Conservation (phyloP, 1,140 invertebrate species). For the Drosophila rhopaloa region DNA sequence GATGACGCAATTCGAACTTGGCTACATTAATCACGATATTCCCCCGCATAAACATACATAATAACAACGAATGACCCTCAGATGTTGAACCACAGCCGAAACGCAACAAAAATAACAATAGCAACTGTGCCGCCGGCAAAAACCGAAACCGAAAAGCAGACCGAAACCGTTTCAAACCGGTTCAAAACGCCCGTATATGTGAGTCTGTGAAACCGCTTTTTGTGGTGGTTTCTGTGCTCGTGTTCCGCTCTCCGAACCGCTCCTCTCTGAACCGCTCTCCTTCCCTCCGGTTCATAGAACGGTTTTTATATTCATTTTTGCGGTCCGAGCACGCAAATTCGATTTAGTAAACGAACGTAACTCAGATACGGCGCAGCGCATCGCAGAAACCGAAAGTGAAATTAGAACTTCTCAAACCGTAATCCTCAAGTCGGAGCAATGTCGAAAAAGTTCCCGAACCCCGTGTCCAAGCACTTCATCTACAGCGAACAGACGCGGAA, state of each 20-base stretch:
- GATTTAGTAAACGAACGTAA: conserved; percentile 49
- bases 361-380: conserved; percentile 48
- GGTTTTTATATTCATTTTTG: conserved; percentile 37
- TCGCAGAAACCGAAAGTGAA: not conserved
- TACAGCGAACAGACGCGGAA: conserved; percentile 53
- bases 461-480: conserved; percentile 51
- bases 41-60: not conserved
- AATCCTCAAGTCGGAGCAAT: conserved; percentile 9
- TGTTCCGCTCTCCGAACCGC: conserved; percentile 50
- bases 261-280: conserved; percentile 34
- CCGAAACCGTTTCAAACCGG: conserved; percentile 51
- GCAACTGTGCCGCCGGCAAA: conserved; percentile 12
- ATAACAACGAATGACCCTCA: not conserved
- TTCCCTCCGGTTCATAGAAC: conserved; percentile 47
- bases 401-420: not conserved
- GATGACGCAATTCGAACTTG: no score
- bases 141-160: conserved; percentile 25
- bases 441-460: conserved; percentile 46
- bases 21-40: not conserved
- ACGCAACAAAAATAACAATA: not conserved
- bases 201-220: conserved; percentile 1
- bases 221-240: conserved; percentile 4
- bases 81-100: conserved; percentile 1
- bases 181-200: not conserved
- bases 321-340: not conserved